These are phyloP conservation scores for Dasypus novemcinctus DNA, from an alignment of 2,113 vertebrate genomes.

Conservation along the genomic window DNA sequence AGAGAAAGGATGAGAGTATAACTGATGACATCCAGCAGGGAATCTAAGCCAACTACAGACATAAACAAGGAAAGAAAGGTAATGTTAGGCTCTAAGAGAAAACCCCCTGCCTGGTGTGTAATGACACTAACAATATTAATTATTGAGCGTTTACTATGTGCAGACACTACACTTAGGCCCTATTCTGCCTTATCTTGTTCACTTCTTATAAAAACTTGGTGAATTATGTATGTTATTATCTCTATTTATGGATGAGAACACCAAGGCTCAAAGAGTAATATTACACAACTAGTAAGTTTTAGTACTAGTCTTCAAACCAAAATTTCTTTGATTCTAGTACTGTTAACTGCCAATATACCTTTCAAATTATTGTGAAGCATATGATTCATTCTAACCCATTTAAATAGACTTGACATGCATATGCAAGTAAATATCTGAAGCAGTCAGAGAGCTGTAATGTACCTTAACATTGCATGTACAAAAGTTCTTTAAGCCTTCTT, in stretches of 20 bases:
- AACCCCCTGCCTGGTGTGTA: fast-evolving
- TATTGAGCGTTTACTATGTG: not conserved
- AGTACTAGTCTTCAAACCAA: not conserved
- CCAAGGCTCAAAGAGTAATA: not conserved
- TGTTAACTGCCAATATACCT: not conserved
- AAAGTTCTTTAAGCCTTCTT: not conserved
- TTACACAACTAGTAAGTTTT: not conserved
- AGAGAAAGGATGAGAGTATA: not conserved
- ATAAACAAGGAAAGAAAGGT: not conserved
- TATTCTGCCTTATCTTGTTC: not conserved
- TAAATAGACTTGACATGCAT: not conserved
- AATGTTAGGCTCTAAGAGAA: not conserved
- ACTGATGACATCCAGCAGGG: not conserved
- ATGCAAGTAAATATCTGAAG: not conserved
- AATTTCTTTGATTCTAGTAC: not conserved
- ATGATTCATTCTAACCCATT: not conserved
- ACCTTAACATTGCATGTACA: not conserved
- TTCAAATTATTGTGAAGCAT: not conserved
- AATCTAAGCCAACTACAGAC: not conserved
- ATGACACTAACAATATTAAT: not conserved
- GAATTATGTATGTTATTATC: not conserved
- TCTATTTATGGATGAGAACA: not conserved
- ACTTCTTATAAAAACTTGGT: not conserved
- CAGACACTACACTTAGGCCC: not conserved
- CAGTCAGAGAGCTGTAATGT: not conserved